These are phyloP conservation scores for Sebastes diaconus DNA, from an alignment of 2,797 vertebrate species.

Conservation along the genomic window DNA sequence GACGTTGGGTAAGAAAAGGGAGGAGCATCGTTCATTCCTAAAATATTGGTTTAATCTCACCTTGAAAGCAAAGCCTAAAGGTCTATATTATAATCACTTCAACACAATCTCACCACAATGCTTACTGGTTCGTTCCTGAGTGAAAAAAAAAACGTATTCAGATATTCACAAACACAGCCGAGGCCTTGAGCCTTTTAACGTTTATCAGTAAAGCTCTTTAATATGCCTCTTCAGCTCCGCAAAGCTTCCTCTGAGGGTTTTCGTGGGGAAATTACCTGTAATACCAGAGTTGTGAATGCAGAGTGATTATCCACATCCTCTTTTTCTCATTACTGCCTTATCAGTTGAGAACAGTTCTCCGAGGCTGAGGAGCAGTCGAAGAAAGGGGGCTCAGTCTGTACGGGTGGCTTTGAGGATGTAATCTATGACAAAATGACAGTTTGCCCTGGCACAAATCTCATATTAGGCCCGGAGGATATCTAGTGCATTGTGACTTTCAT, in stretches of 20 bases:
- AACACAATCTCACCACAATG: constrained; percentile 67
- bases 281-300: constrained; percentile 75
- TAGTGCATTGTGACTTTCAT: constrained; percentile 47
- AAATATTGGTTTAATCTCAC: constrained; percentile 75
- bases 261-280: constrained; percentile 81
- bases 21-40: constrained; percentile 56
- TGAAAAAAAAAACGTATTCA: constrained; percentile 45
- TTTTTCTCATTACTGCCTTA: constrained; percentile 79
- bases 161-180: constrained; percentile 69
- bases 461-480: constrained; percentile 51
- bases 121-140: constrained; percentile 56
- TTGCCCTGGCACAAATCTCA: constrained; percentile 55
- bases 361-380: constrained; percentile 70
- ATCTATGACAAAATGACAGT: constrained; percentile 74
- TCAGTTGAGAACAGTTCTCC: constrained; percentile 73
- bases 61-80: constrained; percentile 60
- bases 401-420: constrained; percentile 67
- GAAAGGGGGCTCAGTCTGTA: constrained; percentile 56
- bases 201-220: constrained; percentile 83
- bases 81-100: constrained; percentile 74
- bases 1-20: constrained; percentile 23
- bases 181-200: constrained; percentile 76
- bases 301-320: constrained; percentile 75
- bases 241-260: constrained; percentile 73
- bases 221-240: constrained; percentile 77